Conservation (phyloP, 1,140 invertebrate genomes). For the Papilio aristodemus region DNA sequence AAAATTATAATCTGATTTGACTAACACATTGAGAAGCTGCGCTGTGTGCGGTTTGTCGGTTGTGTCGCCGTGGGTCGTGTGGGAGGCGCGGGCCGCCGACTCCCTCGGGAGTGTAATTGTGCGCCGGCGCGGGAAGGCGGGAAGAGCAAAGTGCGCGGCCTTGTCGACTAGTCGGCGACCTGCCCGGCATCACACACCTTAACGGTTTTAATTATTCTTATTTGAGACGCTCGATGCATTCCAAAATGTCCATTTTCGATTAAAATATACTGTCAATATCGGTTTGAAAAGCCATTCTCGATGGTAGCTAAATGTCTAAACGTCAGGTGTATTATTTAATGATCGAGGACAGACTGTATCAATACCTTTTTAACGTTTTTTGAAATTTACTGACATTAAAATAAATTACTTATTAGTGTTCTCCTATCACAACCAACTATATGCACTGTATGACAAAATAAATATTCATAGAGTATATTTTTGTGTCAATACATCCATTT, state of each 20-base stretch:
- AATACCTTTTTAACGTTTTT: not conserved
- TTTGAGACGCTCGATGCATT: not conserved
- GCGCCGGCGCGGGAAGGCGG: slow-evolving; percentile 36
- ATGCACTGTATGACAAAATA: not conserved
- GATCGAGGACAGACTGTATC: no score
- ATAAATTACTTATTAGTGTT: not conserved
- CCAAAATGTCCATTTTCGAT: not conserved
- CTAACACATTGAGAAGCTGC: not conserved
- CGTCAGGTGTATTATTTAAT: no score
- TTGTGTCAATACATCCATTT: not conserved
- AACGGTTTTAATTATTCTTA: not conserved
- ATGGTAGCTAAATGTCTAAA: no score
- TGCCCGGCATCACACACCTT: not conserved
- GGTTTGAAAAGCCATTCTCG: no score
- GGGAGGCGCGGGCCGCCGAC: not conserved
- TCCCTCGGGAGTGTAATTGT: slow-evolving; percentile 33
- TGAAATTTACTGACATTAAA: no score
- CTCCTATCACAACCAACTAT: not conserved
- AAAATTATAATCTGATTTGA: not conserved
- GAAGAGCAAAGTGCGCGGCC: slow-evolving; percentile 41
- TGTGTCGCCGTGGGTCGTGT: not conserved
- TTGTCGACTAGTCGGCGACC: slow-evolving; percentile 28
- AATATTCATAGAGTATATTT: not conserved
- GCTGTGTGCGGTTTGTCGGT: not conserved
- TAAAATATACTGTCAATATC: no score